A percentile compares a stretch with the other conserved stretches of the same genome.
phyloP scores from a whole-genome alignment of 1,140 invertebrate genomes.

The Anastatus disparis region DNA sequence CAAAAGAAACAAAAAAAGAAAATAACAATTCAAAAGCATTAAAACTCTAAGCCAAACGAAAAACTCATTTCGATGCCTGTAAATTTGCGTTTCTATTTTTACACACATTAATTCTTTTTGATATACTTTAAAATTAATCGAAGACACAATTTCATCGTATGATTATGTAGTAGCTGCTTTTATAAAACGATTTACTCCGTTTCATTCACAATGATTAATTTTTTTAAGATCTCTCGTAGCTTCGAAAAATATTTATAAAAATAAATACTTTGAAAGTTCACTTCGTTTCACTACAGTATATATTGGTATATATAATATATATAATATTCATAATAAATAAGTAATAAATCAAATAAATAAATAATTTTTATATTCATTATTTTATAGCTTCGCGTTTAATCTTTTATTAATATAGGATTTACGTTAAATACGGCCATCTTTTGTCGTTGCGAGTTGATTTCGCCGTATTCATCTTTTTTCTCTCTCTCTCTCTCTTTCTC shows the following conservation, averaged over 20 bases:
- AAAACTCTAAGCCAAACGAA: slow-evolving; percentile 57
- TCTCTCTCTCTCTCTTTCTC: slow-evolving; percentile 1
- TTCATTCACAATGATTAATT: slow-evolving; percentile 17
- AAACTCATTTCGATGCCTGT: slow-evolving; percentile 45
- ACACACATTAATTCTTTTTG: slow-evolving; percentile 26
- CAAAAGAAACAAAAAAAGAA: background rate
- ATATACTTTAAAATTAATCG: background rate
- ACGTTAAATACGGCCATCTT: slow-evolving; percentile 53
- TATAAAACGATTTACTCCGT: slow-evolving; percentile 21
- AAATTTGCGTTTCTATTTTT: slow-evolving; percentile 3
- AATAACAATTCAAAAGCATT: slow-evolving; percentile 24
- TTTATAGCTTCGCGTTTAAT: slow-evolving; percentile 55
- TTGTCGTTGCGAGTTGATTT: slow-evolving; percentile 53
- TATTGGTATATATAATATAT: slow-evolving; percentile 53
- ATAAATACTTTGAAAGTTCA: slow-evolving; percentile 65
- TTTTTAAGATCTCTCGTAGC: slow-evolving; percentile 43
- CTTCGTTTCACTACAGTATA: slow-evolving; percentile 55
- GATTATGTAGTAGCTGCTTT: slow-evolving; percentile 2
- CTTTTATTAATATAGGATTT: slow-evolving; percentile 59
- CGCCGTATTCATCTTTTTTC: slow-evolving; percentile 50
- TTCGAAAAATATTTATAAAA: slow-evolving; percentile 65
- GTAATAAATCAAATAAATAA: slow-evolving; percentile 68
- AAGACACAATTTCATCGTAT: slow-evolving; percentile 31
- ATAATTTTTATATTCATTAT: slow-evolving; percentile 63
- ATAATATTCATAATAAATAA: slow-evolving; percentile 59